Base-by-base conservation (phyloP, 2,113 vertebrate genomes). In the Scolopax mira region DNA sequence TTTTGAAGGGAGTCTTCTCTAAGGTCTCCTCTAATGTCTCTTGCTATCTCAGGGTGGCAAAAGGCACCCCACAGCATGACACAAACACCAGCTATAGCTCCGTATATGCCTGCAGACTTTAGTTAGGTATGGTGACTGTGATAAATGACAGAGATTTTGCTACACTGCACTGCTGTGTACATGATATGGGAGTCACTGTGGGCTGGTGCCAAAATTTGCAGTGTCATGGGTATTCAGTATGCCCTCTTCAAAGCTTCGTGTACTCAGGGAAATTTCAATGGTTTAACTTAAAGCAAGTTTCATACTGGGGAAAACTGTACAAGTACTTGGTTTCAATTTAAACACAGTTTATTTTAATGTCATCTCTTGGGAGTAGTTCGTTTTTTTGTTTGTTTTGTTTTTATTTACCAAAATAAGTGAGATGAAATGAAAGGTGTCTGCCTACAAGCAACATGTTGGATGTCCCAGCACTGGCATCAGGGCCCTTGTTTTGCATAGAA, bases 281-380 rank as follows among this genome's bases (percentile, higher is more conserved):
- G 82, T 92, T 95, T 92, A 70, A 74, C 42, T 80, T 94, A 86
- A 66, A 92, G 58, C 16, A 58, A 55, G 77, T 93, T 90, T 94
- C 72, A 6, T 58, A n/a, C 23, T 39, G 64, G 41, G 64, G 33
- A 85, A 91, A 94, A 93, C 28, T 49, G 11, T 49, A 16, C 14
- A 48, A 92, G 30, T 44, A 51, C 8, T 55, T 84, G 61, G 64
- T 89, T 96, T 96, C 83, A 15, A 13, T 93, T 88, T 88, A 93
- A 94, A 85, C 8, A 22, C 14, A 22, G 16, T 65, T 83, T 89
- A 75, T 89, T 82, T 73, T 83, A 37, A 83, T 74, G 58, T 58
- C 10, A 18, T 51, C 18, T 69, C 57, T 27, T 71, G 19, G 15
- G 7, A 10, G 3, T 44, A 31, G 7, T 8, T 64, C 9, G 48